These are phyloP conservation scores for Agriopis leucophaearia DNA, from an alignment of 2,888 invertebrate species.

Conservation along the genomic window DNA sequence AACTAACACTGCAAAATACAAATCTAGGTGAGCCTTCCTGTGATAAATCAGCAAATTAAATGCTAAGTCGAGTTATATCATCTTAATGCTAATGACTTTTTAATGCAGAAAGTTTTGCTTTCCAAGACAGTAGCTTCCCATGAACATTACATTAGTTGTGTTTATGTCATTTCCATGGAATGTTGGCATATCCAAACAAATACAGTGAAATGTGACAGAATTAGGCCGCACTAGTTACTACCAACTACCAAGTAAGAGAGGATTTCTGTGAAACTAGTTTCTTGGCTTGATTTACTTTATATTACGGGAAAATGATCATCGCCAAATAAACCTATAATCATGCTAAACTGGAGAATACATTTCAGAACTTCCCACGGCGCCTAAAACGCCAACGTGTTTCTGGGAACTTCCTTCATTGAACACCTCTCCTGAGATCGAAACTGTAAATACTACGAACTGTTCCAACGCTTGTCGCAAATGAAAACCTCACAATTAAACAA, in stretches of 20 bases:
- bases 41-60: neutral
- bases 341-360: neutral
- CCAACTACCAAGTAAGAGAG: neutral
- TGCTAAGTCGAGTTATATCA: neutral
- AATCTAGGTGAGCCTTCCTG: neutral
- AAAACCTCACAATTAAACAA: slow-evolving; percentile 1
- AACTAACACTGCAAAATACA: too few species aligned
- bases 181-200: neutral
- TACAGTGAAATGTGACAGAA: neutral
- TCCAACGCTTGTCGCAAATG: slow-evolving; percentile 32
- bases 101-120: neutral
- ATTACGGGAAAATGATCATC: too few species aligned
- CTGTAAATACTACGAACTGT: slow-evolving; percentile 43
- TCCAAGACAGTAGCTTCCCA: neutral
- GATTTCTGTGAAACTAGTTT: neutral
- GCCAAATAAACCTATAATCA: neutral
- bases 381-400: slow-evolving; percentile 22
- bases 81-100: neutral
- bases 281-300: too few species aligned
- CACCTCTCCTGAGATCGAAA: slow-evolving; percentile 37
- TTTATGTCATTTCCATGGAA: slow-evolving; percentile 1
- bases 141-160: neutral
- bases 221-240: neutral
- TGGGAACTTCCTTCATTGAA: slow-evolving; percentile 44
- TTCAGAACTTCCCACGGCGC: slow-evolving; percentile 34